Percentiles rank a stretch among this genome's conserved stretches.
phyloP scores from a whole-genome alignment of 2,888 invertebrate genomes.

The Aphodius sticticus region DNA sequence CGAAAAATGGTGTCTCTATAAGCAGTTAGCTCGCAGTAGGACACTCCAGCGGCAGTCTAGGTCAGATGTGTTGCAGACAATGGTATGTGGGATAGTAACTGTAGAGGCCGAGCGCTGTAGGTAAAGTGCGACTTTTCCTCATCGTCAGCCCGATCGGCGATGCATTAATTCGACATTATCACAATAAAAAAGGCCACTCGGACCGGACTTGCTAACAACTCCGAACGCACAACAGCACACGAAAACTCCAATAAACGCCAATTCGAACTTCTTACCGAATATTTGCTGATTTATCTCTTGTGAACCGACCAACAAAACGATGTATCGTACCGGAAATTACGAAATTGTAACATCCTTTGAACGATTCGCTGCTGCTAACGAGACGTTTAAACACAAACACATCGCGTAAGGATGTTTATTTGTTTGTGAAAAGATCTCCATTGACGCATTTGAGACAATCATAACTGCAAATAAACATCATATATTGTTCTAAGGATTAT shows the following conservation, averaged over 20 bases:
- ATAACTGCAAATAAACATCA: too few relatives aligned
- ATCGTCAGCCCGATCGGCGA: not conserved
- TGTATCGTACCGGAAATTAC: too few relatives aligned
- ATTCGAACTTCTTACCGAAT: not conserved
- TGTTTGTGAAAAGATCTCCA: too few relatives aligned
- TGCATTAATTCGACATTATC: not conserved
- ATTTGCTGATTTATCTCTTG: too few relatives aligned
- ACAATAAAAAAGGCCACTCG: not conserved
- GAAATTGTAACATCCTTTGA: too few relatives aligned
- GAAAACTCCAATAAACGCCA: not conserved
- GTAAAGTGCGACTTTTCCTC: constrained; percentile 24
- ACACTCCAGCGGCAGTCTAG: constrained; percentile 15
- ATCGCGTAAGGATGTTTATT: too few relatives aligned
- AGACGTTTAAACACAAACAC: too few relatives aligned
- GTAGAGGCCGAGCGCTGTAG: constrained; percentile 17
- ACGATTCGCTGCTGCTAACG: too few relatives aligned
- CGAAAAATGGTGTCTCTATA: not conserved
- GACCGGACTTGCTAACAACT: not conserved
- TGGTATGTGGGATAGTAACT: constrained; percentile 30
- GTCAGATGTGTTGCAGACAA: constrained; percentile 24
- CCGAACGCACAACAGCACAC: not conserved
- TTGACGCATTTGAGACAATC: too few relatives aligned
- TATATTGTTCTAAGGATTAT: too few relatives aligned
- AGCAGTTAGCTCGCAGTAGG: not conserved
- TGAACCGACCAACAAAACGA: too few relatives aligned